Conservation (phyloP, 1,140 invertebrate species). For the Eufriesea mexicana region DNA sequence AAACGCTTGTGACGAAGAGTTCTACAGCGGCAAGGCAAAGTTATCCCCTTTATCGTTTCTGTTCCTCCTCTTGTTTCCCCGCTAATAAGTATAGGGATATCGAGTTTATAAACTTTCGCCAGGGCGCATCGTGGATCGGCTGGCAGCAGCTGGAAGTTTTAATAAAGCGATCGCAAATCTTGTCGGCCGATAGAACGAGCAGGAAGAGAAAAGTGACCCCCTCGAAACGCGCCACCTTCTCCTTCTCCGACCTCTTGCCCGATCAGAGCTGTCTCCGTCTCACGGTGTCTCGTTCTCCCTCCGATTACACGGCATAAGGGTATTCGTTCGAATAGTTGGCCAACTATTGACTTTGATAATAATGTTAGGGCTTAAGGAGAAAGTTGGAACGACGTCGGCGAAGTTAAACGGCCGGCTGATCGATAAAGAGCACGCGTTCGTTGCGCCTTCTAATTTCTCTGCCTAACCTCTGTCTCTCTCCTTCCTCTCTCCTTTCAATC, state of each 20-base stretch:
- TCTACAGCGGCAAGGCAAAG: neutral
- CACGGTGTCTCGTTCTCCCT: neutral
- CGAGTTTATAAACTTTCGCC: constrained; percentile 60
- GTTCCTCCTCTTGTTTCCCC: neutral
- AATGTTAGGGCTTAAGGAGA: constrained; percentile 35
- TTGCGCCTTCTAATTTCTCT: constrained; percentile 23
- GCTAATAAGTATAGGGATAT: constrained; percentile 24
- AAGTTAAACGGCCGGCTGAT: constrained; percentile 27
- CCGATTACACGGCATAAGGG: constrained; percentile 26
- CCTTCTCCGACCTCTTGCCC: neutral
- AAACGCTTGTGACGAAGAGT: neutral
- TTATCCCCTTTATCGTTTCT: neutral
- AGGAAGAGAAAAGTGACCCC: constrained; percentile 25
- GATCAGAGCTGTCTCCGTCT: neutral
- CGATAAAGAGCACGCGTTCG: constrained; percentile 33
- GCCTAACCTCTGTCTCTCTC: neutral
- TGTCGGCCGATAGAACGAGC: neutral
- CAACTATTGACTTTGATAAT: constrained; percentile 55
- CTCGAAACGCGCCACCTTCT: neutral
- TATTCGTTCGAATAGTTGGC: constrained; percentile 41
- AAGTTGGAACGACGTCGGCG: constrained; percentile 33
- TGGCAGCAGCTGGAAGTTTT: constrained; percentile 66
- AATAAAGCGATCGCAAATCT: constrained; percentile 70
- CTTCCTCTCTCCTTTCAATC: too few species aligned
- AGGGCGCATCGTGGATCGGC: constrained; percentile 32